A percentile compares a stretch with the other conserved stretches of the same genome.
Conservation (phyloP, 2,888 invertebrate species). For the Coecobrya sp. region DNA sequence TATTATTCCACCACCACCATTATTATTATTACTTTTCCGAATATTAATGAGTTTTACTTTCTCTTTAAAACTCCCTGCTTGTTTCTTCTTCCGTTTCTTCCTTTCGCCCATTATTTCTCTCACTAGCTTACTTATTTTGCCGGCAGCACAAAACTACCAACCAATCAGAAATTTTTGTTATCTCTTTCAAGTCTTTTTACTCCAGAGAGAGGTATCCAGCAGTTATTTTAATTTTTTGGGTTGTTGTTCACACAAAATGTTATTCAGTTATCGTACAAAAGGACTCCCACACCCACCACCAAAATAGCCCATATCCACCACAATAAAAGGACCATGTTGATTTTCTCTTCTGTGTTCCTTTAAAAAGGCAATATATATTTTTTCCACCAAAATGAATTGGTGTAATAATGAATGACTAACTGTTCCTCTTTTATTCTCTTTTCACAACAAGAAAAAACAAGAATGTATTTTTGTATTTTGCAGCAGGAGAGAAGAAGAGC, state of each 20-base stretch:
- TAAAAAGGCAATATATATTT: not conserved
- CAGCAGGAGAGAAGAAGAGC: not conserved
- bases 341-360: not conserved
- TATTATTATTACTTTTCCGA: not conserved
- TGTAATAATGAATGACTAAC: constrained; percentile 45
- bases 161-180: not conserved
- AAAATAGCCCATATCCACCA: constrained; percentile 40
- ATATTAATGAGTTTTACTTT: constrained; percentile 18
- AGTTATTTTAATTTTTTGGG: not conserved
- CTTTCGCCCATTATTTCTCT: constrained; percentile 31
- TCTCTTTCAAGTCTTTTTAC: not conserved
- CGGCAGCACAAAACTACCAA: not conserved
- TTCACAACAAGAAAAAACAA: not conserved
- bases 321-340: constrained; percentile 40
- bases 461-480: not conserved
- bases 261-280: constrained; percentile 26
- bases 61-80: constrained; percentile 16
- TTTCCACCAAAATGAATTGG: constrained; percentile 33
- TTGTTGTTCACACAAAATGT: not conserved
- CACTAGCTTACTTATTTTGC: constrained; percentile 12
- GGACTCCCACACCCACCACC: constrained; percentile 39
- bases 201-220: not conserved
- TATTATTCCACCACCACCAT: not conserved
- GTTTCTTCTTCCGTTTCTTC: constrained; percentile 38
- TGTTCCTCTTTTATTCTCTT: not conserved